phyloP scores from a whole-genome alignment of 37 sponge, comb jelly and placozoan species.

The Cliona cf. orientalis region DNA sequence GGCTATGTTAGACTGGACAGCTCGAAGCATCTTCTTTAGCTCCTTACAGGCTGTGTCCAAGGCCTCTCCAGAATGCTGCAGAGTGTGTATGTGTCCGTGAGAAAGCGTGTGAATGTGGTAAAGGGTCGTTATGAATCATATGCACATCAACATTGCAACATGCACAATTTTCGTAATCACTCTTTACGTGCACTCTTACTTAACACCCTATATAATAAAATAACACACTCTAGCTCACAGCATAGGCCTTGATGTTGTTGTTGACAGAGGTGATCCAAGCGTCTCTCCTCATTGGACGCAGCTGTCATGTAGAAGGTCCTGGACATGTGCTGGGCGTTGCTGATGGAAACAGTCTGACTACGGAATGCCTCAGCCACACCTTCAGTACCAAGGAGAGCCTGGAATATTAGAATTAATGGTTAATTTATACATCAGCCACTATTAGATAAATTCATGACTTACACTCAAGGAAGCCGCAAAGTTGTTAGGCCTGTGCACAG shows the following conservation, averaged over 20 bases:
- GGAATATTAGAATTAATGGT: background rate
- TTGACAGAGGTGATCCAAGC: constrained; percentile 58
- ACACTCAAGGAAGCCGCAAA: constrained; percentile 63
- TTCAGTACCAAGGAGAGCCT: constrained; percentile 48
- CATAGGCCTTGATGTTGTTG: constrained; percentile 53
- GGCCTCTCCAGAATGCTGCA: constrained; percentile 12
- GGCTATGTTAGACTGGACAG: constrained; percentile 33
- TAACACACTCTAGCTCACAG: constrained; percentile 14
- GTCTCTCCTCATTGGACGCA: constrained; percentile 61
- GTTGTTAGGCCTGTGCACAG: constrained; percentile 70
- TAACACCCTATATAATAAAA: background rate
- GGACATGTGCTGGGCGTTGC: constrained; percentile 50
- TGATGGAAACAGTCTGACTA: constrained; percentile 56
- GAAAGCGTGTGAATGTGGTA: background rate
- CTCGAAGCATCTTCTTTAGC: constrained; percentile 55
- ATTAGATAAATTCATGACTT: constrained; percentile 10
- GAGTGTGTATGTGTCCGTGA: background rate
- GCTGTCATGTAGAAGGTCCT: constrained; percentile 76
- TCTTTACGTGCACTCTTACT: too few relatives aligned
- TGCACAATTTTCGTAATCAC: background rate
- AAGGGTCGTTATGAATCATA: background rate
- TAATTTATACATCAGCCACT: background rate
- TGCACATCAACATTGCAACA: background rate
- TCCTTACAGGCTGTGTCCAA: constrained; percentile 60
- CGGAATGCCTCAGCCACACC: constrained; percentile 69